Evolutionary conservation across 2,797 vertebrate species (phyloP).

Genomic region (Pristis pectinata): DNA sequence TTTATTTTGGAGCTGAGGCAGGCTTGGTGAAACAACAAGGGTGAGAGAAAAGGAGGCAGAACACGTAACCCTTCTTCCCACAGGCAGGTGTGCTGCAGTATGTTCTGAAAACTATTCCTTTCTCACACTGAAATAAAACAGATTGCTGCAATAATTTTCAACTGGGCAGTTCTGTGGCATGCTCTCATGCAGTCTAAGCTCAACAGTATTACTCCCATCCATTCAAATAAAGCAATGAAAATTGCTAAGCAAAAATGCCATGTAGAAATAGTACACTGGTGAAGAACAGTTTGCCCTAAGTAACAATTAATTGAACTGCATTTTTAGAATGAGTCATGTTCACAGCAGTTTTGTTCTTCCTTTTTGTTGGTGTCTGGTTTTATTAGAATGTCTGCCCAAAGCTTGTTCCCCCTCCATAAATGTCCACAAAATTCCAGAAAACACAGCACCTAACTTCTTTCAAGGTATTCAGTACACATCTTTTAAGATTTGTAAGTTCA

Average conservation of each 20-base stretch:
- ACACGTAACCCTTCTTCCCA: conserved; percentile 55
- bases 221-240: neutral
- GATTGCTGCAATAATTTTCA: neutral
- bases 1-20: conserved; percentile 83
- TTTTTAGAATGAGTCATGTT: neutral
- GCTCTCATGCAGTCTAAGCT: neutral
- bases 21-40: conserved; percentile 54
- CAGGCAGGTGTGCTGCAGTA: conserved; percentile 53
- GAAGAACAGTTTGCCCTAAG: neutral
- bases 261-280: neutral
- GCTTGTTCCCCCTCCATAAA: no score
- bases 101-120: neutral
- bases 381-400: no score
- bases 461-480: no score
- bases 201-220: neutral
- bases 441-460: no score
- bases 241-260: neutral
- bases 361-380: neutral
- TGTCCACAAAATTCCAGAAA: no score
- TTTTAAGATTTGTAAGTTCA: no score
- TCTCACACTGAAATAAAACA: neutral
- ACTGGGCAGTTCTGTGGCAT: neutral
- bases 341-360: neutral
- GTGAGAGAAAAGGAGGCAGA: conserved; percentile 60
- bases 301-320: neutral